Percentiles rank a stretch among this genome's conserved stretches.
Evolutionary conservation across 2,797 vertebrate species (phyloP).

Genomic region (Anguilla pacifica): DNA sequence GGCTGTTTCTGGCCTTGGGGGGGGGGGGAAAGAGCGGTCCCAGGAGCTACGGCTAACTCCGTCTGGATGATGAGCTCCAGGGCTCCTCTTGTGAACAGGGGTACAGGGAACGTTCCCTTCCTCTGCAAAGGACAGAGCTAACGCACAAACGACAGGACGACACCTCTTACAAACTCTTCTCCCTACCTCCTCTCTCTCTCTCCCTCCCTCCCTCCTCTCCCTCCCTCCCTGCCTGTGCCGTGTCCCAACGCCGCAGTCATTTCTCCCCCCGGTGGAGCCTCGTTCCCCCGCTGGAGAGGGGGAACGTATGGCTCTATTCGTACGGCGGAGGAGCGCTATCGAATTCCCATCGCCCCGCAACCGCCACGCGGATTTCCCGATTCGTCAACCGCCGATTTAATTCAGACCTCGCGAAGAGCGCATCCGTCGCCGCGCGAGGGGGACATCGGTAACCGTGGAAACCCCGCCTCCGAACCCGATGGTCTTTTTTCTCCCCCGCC

Average conservation of each 20-base stretch:
- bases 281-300: constrained; percentile 56
- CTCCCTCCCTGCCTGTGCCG: not conserved
- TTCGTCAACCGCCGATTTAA: constrained; percentile 80
- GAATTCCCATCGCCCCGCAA: constrained; percentile 76
- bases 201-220: constrained; percentile 31
- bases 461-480: constrained; percentile 58
- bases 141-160: too few relatives aligned
- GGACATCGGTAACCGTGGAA: constrained; percentile 48
- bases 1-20: too few relatives aligned
- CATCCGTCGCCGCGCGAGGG: constrained; percentile 65
- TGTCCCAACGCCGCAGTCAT: constrained; percentile 70
- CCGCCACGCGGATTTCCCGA: constrained; percentile 68
- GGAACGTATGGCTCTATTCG: constrained; percentile 78
- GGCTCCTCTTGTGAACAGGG: constrained; percentile 50
- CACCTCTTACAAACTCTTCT: too few relatives aligned
- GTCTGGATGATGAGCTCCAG: constrained; percentile 72
- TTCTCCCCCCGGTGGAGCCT: constrained; percentile 67
- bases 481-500: not conserved
- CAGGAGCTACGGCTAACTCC: constrained; percentile 37
- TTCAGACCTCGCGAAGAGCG: constrained; percentile 75
- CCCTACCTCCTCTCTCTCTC: not conserved
- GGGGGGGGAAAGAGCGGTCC: too few relatives aligned
- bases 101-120: constrained; percentile 67
- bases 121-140: constrained; percentile 68
- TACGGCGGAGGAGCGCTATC: constrained; percentile 69